Base-by-base conservation (phyloP, 2,888 invertebrate species). In the Flabesymbios commensalis region DNA sequence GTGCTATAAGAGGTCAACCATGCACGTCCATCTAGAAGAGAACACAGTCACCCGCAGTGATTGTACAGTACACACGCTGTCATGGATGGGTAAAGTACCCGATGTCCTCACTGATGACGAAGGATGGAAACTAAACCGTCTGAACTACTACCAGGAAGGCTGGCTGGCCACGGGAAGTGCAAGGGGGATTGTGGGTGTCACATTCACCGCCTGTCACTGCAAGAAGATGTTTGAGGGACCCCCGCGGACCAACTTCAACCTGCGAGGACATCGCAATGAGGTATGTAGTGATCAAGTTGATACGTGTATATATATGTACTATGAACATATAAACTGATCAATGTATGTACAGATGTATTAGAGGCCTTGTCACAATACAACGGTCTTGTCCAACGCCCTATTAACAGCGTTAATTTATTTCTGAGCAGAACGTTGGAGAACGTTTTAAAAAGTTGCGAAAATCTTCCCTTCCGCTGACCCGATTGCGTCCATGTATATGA, bases 41-140 rank as follows among this genome's bases (percentile, higher is more conserved):
- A 93, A 92, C 83, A 88, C 90, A 75, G 94, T 92, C 83, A 93
- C 94, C 74, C 92, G 92, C 86, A 94, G 94, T 86, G 96, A 96
- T 86, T 95, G 94, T 85, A 90, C 92, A 75, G 92, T 97, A 80
- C 86, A 94, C 77, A 93, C 94, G 75, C 87, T 96, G 81, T 94
- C 95, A 77, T 97, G 96, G 96, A 97, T 96, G 96, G 95, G 95
- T 71, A 94, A 95, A 86, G 94, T 95, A 76, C 95, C 95, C 71
- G 95, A 96, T 82, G 93, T 94, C 81, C 87, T 94, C 75, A 94
- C 94, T 42, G 94, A 94, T 90, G 94, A 93, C 84, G 87, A 87
- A 77, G 77, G 68, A 0, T 36, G 48, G 51, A 94, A 92, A 93
- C 41, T 56, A 28, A 57, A 48, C 42, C 32, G 57, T 22, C 52